Conservation (phyloP, 2,113 vertebrate species). For the Melanocharis versteri region DNA sequence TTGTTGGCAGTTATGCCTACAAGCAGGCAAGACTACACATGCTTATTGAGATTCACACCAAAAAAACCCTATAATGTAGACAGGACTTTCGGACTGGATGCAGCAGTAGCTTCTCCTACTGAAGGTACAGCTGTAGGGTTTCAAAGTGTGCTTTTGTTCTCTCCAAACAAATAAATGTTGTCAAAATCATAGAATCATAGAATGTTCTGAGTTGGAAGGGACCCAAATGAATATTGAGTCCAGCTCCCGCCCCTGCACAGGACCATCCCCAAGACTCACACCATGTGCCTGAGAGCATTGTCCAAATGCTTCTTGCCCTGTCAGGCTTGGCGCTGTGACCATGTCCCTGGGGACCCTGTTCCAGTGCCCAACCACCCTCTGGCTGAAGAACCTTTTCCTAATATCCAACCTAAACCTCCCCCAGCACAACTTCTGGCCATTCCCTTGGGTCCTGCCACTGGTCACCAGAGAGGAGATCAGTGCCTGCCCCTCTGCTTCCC, state of each 20-base stretch:
- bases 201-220: background rate
- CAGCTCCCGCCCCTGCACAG: background rate
- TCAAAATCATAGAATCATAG: background rate
- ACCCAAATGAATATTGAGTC: too few relatives aligned
- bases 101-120: background rate
- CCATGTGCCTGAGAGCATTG: background rate
- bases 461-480: background rate
- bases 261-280: background rate
- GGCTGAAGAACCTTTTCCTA: background rate
- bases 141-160: background rate
- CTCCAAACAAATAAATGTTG: background rate
- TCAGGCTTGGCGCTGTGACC: background rate
- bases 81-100: background rate
- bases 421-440: background rate
- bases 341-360: background rate
- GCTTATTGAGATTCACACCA: background rate
- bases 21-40: background rate
- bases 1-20: background rate
- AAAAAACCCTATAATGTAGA: background rate
- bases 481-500: background rate
- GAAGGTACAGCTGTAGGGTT: background rate
- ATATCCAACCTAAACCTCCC: background rate
- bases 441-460: background rate
- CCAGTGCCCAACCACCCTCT: background rate
- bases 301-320: background rate